These are phyloP conservation scores for Adelognathus sp. DNA, from an alignment of 2,888 invertebrate genomes.

Conservation along the genomic window DNA sequence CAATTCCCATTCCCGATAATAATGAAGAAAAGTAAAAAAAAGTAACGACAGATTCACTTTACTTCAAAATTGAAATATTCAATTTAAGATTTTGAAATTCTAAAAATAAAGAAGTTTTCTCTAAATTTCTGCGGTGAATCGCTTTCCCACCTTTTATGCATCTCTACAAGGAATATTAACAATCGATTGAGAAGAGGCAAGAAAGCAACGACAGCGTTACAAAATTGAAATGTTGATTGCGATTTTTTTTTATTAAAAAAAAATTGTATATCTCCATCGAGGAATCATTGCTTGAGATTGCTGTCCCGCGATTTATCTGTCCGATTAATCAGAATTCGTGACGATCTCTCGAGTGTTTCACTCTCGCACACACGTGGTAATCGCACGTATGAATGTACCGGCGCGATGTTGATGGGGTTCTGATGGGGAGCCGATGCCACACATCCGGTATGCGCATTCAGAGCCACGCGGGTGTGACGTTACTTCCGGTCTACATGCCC, in stretches of 20 bases:
- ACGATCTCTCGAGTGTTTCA: slow-evolving; percentile 9
- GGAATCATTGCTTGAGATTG: not conserved
- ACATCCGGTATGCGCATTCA: slow-evolving; percentile 82
- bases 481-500: slow-evolving; percentile 81
- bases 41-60: no score
- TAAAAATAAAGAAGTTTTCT: not conserved
- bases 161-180: no score
- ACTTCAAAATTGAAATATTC: no score
- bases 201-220: no score
- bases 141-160: no score
- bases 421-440: slow-evolving; percentile 81
- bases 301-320: slow-evolving; percentile 29
- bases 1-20: no score
- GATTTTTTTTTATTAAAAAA: not conserved
- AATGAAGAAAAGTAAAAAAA: not conserved
- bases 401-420: slow-evolving; percentile 78
- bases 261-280: not conserved
- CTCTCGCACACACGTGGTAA: slow-evolving; percentile 29
- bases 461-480: slow-evolving; percentile 81
- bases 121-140: not conserved
- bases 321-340: slow-evolving; percentile 24
- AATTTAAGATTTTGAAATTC: no score
- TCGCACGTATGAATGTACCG: slow-evolving; percentile 57
- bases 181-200: no score
- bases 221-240: no score